Conservation (phyloP, 2,888 invertebrate genomes). For the Strigamia transsilvanica region DNA sequence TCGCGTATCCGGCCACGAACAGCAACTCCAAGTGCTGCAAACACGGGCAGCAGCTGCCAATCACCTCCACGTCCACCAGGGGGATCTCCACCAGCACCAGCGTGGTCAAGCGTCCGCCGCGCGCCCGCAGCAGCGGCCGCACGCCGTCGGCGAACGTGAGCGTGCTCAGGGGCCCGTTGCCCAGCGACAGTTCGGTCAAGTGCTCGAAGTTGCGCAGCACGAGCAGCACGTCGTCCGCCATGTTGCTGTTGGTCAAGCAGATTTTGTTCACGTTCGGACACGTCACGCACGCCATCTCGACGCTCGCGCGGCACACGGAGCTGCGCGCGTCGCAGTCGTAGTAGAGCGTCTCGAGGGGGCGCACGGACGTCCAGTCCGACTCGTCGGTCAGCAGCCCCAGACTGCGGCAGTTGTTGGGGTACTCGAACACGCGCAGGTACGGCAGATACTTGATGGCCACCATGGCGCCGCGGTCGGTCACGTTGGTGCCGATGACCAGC, state of each 20-base stretch:
- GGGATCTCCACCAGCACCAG: constrained; percentile 26
- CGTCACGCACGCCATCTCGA: not conserved
- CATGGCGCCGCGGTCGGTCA: constrained; percentile 37
- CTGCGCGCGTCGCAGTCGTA: constrained; percentile 9
- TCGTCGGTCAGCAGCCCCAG: not conserved
- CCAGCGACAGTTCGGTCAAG: not conserved
- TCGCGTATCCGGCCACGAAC: not conserved
- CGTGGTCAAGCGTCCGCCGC: not conserved
- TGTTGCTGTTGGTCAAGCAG: not conserved
- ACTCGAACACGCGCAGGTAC: constrained; percentile 1
- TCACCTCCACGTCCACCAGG: constrained; percentile 17
- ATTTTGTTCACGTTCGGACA: constrained; percentile 45
- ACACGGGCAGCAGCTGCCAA: constrained; percentile 17
- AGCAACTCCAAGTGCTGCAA: constrained; percentile 7
- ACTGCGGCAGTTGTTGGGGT: constrained; percentile 16
- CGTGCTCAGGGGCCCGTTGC: not conserved
- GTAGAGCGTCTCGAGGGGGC: constrained; percentile 1
- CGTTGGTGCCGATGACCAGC: not conserved
- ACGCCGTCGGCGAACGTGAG: constrained; percentile 37
- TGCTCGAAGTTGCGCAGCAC: constrained; percentile 6
- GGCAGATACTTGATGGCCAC: constrained; percentile 36
- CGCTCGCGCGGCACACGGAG: not conserved
- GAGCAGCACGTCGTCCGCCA: not conserved
- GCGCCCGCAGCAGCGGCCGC: not conserved
- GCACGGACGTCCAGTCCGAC: not conserved